Percentiles rank a stretch among this genome's conserved stretches.
These are phyloP conservation scores for Chaunax sp. DNA, from an alignment of 2,797 vertebrate genomes.

Conservation along the genomic window DNA sequence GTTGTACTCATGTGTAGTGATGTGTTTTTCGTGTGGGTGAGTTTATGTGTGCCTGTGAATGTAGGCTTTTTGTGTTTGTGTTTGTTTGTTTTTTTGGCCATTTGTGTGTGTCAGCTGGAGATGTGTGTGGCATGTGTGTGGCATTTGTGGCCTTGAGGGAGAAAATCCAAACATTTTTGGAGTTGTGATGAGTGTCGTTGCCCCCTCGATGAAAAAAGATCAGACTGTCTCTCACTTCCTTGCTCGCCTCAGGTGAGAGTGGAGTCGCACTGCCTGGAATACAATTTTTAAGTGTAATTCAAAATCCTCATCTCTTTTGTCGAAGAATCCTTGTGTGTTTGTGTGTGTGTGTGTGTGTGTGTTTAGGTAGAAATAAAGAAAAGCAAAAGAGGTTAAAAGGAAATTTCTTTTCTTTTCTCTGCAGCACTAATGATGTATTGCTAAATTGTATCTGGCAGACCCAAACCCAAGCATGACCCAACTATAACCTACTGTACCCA, in stretches of 20 bases:
- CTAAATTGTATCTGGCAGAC: background rate
- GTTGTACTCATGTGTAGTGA: background rate
- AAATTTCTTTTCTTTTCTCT: background rate
- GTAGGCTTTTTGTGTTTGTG: background rate
- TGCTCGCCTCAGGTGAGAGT: constrained; percentile 42
- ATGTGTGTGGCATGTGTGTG: background rate
- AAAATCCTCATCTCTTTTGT: constrained; percentile 33
- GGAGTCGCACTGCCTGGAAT: constrained; percentile 32
- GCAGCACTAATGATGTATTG: background rate
- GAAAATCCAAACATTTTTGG: constrained; percentile 37
- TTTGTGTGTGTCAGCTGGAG: background rate
- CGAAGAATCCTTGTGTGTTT: constrained; percentile 10
- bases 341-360: constrained; percentile 13
- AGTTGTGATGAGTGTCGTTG: constrained; percentile 47
- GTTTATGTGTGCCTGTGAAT: background rate
- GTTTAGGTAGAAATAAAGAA: constrained; percentile 16
- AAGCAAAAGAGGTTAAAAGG: constrained; percentile 5
- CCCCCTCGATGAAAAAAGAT: background rate
- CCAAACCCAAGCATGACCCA: constrained; percentile 5
- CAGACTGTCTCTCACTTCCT: constrained; percentile 17
- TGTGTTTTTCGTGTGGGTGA: background rate
- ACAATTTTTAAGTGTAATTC: constrained; percentile 50
- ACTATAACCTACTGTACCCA: background rate
- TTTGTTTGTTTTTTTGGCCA: background rate
- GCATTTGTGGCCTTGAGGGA: constrained; percentile 53